phyloP scores from a whole-genome alignment of 2,888 invertebrate species.

The Xanthorhoe spadicearia region DNA sequence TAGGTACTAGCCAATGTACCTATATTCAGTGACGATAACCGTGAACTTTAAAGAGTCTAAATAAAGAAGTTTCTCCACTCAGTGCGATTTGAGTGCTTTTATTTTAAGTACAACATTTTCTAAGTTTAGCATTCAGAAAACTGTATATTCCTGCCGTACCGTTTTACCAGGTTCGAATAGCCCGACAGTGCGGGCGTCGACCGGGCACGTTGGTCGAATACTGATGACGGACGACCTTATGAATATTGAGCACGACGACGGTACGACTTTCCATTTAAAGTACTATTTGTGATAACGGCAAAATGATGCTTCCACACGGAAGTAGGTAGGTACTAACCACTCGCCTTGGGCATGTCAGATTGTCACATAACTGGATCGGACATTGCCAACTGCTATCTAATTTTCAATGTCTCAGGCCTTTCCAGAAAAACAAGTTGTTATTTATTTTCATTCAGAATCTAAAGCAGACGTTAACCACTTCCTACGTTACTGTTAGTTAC shows the following conservation, averaged over 20 bases:
- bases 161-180: background rate
- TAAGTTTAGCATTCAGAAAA: background rate
- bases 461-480: background rate
- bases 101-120: no score
- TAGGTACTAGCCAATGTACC: no score
- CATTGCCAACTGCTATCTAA: constrained; percentile 20
- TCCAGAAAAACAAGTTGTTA: background rate
- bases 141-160: background rate
- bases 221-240: constrained; percentile 66
- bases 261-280: constrained; percentile 74
- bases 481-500: background rate
- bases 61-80: no score
- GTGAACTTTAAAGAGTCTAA: no score
- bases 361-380: constrained; percentile 20
- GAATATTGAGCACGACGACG: constrained; percentile 69
- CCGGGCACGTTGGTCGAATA: constrained; percentile 69
- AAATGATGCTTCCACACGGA: constrained; percentile 57
- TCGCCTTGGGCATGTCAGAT: constrained; percentile 52
- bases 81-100: no score
- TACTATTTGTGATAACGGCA: constrained; percentile 63
- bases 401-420: background rate
- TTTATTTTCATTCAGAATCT: background rate
- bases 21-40: no score
- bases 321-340: constrained; percentile 46
- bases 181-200: constrained; percentile 64